Conservation (phyloP, 2,888 invertebrate species). For the Heliothis peltigera region DNA sequence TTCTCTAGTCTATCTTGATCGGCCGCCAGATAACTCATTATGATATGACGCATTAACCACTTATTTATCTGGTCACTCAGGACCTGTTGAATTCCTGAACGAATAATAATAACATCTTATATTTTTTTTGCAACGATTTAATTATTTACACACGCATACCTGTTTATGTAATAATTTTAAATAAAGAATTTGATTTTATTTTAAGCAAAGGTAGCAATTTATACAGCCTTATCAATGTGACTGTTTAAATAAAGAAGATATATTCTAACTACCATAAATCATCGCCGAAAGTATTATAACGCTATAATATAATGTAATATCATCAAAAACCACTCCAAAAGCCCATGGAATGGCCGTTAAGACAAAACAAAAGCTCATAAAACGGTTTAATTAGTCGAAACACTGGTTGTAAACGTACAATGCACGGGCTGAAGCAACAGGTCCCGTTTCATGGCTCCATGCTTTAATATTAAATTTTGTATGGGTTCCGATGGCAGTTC, state of each 20-base stretch:
- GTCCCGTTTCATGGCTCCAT: slow-evolving; percentile 58
- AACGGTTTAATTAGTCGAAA: slow-evolving; percentile 72
- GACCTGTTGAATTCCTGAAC: slow-evolving; percentile 24
- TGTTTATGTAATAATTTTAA: background rate
- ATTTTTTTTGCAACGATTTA: background rate
- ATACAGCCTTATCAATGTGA: slow-evolving; percentile 10
- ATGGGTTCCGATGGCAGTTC: slow-evolving; percentile 44
- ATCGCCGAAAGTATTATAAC: slow-evolving; percentile 23
- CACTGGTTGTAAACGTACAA: slow-evolving; percentile 63
- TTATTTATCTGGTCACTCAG: slow-evolving; percentile 31
- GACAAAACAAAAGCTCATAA: slow-evolving; percentile 71
- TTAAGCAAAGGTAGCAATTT: slow-evolving; percentile 22
- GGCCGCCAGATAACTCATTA: slow-evolving; percentile 19
- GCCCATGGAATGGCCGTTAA: slow-evolving; percentile 53
- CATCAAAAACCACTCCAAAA: slow-evolving; percentile 58
- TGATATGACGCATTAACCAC: slow-evolving; percentile 42
- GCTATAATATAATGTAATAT: slow-evolving; percentile 48
- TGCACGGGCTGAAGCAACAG: slow-evolving; percentile 62
- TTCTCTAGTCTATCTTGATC: slow-evolving; percentile 29
- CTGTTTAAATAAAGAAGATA: slow-evolving; percentile 1
- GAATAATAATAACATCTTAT: background rate
- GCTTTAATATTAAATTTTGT: slow-evolving; percentile 59
- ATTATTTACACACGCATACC: too few relatives aligned
- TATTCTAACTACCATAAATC: slow-evolving; percentile 30
- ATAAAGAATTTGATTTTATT: too few relatives aligned